Evolutionary conservation across 2,888 invertebrate species (phyloP).

Genomic region (Melanchra persicariae): DNA sequence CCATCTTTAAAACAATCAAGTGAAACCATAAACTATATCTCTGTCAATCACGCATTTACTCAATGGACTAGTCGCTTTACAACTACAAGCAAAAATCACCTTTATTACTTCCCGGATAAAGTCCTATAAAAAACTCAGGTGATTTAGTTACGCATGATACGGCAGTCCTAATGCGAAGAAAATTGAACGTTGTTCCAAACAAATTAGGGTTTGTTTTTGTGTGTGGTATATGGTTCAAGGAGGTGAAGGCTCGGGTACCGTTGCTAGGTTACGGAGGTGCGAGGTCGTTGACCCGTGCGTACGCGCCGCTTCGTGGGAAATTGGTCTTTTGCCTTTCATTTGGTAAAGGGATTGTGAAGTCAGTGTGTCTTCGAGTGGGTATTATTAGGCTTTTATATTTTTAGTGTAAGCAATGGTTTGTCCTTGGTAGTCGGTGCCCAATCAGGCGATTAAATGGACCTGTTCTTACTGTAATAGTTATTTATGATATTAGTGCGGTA

Average conservation of each 20-base stretch:
- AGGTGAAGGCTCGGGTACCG: slow-evolving; percentile 80
- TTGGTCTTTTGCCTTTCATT: slow-evolving; percentile 65
- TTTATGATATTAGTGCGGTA: too few relatives aligned
- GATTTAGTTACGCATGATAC: slow-evolving; percentile 53
- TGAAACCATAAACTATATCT: slow-evolving; percentile 63
- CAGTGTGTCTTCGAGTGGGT: slow-evolving; percentile 24
- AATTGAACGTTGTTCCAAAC: slow-evolving; percentile 33
- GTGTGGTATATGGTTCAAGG: slow-evolving; percentile 58
- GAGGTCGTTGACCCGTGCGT: slow-evolving; percentile 79
- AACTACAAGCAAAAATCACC: slow-evolving; percentile 31
- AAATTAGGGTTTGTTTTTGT: slow-evolving; percentile 37
- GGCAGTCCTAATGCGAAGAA: slow-evolving; percentile 29
- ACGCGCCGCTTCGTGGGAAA: slow-evolving; percentile 72
- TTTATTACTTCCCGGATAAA: rapidly evolving
- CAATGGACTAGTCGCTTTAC: slow-evolving; percentile 51
- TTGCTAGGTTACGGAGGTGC: slow-evolving; percentile 79
- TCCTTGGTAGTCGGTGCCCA: slow-evolving; percentile 7
- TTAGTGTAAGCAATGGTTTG: slow-evolving; percentile 19
- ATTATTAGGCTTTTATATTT: slow-evolving; percentile 28
- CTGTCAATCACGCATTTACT: slow-evolving; percentile 65
- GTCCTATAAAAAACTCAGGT: slow-evolving; percentile 21
- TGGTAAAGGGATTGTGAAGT: slow-evolving; percentile 50
- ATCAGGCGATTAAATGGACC: neutral
- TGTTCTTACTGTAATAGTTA: neutral
- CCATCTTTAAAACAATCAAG: slow-evolving; percentile 62